Conservation (phyloP, 2,797 vertebrate species). For the Perodicticus potto region DNA sequence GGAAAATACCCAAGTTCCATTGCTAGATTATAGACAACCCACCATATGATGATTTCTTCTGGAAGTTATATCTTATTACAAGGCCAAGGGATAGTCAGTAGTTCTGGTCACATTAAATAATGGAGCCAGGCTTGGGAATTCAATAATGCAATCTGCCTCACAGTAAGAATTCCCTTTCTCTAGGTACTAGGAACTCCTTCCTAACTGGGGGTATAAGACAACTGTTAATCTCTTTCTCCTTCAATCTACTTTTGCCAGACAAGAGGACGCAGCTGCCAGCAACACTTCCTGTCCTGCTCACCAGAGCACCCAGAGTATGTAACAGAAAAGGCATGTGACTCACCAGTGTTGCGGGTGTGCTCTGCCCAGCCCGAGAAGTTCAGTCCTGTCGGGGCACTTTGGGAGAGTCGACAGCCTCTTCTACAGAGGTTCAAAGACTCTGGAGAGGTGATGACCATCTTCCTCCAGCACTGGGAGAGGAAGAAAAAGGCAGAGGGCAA, state of each 20-base stretch:
- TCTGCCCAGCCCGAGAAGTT: slow-evolving; percentile 91
- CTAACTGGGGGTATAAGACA: not conserved
- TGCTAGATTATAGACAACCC: not conserved
- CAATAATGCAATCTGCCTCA: not conserved
- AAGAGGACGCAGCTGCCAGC: not conserved
- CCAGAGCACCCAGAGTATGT: no score
- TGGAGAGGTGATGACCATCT: slow-evolving; percentile 78
- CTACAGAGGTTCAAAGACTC: slow-evolving; percentile 86
- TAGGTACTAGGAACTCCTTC: not conserved
- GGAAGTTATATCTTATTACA: not conserved
- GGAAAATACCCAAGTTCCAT: not conserved
- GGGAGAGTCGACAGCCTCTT: slow-evolving; percentile 91
- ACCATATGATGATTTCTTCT: not conserved
- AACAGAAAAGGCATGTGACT: slow-evolving; percentile 74
- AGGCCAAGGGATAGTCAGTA: not conserved
- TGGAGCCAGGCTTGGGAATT: not conserved
- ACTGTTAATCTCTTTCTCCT: not conserved
- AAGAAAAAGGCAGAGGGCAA: slow-evolving; percentile 50
- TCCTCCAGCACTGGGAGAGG: slow-evolving; percentile 86
- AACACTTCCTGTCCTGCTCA: not conserved
- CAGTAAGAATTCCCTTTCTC: not conserved
- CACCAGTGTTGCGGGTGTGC: slow-evolving; percentile 87
- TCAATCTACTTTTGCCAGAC: not conserved
- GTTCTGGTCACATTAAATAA: not conserved
- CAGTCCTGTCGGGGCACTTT: slow-evolving; percentile 93